phyloP scores from a whole-genome alignment of 2,113 vertebrate species.

The Corvus hawaiiensis region DNA sequence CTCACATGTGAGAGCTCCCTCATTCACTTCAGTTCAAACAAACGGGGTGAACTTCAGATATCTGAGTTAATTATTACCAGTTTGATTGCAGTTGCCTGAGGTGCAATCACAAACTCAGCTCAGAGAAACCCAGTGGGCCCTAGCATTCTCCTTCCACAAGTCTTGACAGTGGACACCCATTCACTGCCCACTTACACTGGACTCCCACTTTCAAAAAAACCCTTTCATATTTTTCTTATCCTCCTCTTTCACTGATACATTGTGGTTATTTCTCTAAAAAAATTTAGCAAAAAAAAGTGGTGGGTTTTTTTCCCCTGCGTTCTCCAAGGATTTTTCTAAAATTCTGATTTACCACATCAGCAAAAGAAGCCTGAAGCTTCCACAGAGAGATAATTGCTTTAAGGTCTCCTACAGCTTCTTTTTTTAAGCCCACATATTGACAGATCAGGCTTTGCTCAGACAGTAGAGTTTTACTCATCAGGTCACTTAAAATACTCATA shows the following conservation, averaged over 20 bases:
- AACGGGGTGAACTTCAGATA: not conserved
- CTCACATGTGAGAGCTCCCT: not conserved
- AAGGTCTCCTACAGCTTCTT: not conserved
- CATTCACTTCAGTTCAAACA: not conserved
- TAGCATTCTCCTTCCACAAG: not conserved
- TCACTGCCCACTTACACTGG: not conserved
- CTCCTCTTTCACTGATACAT: not conserved
- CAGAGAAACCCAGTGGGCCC: not conserved
- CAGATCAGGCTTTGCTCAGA: not conserved
- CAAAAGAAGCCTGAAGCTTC: not conserved
- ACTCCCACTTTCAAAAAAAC: not conserved
- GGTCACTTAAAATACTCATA: not conserved
- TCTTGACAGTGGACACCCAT: not conserved
- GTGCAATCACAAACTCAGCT: not conserved
- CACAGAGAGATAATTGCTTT: not conserved
- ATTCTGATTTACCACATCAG: not conserved
- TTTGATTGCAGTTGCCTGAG: not conserved
- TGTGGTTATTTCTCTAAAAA: not conserved
- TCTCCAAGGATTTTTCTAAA: not conserved
- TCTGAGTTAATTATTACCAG: not conserved
- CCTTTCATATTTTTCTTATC: not conserved
- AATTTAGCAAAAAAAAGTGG: too few relatives aligned
- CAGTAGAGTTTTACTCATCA: not conserved
- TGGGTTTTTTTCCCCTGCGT: fast-evolving
- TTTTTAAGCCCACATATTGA: not conserved